Evolutionary conservation across 2,797 vertebrate species (phyloP).

Genomic region (Nyctibius grandis): DNA sequence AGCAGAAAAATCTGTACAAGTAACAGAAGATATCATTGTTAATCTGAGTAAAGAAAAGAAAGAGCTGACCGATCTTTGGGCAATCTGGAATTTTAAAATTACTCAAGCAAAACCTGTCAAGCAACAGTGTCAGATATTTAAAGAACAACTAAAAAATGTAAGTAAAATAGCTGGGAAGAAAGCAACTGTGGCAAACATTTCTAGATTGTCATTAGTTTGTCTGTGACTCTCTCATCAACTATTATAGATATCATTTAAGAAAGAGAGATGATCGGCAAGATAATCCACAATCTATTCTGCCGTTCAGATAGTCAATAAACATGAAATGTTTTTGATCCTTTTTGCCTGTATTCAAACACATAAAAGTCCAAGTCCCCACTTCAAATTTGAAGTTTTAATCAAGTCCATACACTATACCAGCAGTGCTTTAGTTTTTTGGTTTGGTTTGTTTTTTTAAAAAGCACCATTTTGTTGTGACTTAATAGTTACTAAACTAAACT

Average conservation of each 20-base stretch:
- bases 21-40: conserved; percentile 70
- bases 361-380: background rate
- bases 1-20: conserved; percentile 58
- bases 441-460: background rate
- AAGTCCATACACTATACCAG: background rate
- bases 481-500: background rate
- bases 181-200: background rate
- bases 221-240: background rate
- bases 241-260: background rate
- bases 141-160: conserved; percentile 82
- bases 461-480: background rate
- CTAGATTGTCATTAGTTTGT: background rate
- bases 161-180: background rate
- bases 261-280: background rate
- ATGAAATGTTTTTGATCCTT: background rate
- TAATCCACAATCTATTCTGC: background rate
- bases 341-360: background rate
- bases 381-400: background rate
- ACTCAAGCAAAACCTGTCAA: conserved; percentile 71
- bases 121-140: conserved; percentile 76
- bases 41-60: conserved; percentile 73
- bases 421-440: background rate
- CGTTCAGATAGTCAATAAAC: background rate
- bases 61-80: conserved; percentile 75
- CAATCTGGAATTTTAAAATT: conserved; percentile 70